Evolutionary conservation across 2,113 vertebrate species (phyloP).

Genomic region (Scopus umbretta): DNA sequence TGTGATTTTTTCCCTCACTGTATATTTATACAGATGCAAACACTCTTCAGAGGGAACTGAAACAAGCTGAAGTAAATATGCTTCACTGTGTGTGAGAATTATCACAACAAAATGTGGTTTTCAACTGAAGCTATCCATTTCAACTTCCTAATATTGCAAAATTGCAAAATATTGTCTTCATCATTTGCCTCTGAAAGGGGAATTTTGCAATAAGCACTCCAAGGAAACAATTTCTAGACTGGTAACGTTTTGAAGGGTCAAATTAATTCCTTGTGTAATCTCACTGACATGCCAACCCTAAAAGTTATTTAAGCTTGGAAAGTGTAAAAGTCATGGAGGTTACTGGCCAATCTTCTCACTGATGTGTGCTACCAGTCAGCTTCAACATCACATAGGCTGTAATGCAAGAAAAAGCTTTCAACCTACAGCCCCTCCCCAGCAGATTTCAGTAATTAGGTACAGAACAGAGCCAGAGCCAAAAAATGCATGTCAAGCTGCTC

Average conservation of each 20-base stretch:
- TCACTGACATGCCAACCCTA: not conserved
- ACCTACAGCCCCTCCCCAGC: not conserved
- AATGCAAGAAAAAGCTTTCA: not conserved
- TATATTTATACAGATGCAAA: not conserved
- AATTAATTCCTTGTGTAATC: not conserved
- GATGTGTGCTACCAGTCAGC: not conserved
- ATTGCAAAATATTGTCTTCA: not conserved
- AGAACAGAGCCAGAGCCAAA: not conserved
- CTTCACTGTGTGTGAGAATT: not conserved
- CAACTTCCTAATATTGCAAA: not conserved
- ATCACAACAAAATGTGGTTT: not conserved
- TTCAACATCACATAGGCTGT: not conserved
- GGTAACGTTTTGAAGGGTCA: not conserved
- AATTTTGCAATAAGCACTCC: not conserved
- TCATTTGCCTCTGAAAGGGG: not conserved
- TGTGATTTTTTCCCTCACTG: not conserved
- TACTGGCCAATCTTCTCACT: not conserved
- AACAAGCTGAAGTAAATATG: not conserved
- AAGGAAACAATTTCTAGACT: not conserved
- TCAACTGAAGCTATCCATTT: not conserved
- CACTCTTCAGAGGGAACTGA: not conserved
- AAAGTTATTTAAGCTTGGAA: not conserved
- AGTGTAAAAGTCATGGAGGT: not conserved
- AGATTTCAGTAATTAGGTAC: not conserved
- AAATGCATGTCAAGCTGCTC: not conserved